Conservation (phyloP, 2,888 invertebrate genomes). For the Sarcophaga variegata region DNA sequence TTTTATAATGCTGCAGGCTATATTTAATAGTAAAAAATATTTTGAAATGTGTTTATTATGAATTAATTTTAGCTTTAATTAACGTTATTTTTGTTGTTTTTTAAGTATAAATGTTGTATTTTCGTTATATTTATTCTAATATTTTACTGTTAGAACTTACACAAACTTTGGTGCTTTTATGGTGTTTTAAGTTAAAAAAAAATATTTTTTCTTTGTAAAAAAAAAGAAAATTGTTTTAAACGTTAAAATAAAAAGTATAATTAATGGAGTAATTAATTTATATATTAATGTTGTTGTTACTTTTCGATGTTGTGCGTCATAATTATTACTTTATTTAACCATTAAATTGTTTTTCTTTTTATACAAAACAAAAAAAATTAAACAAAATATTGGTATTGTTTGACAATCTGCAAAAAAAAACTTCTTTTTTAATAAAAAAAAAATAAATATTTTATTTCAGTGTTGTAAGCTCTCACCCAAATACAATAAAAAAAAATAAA, state of each 20-base stretch:
- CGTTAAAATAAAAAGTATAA: slow-evolving; percentile 35
- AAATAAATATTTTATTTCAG: slow-evolving; percentile 49
- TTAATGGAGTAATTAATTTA: slow-evolving; percentile 61
- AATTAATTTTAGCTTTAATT: background rate
- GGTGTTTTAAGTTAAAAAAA: background rate
- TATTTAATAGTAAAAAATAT: slow-evolving; percentile 14
- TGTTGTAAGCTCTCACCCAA: background rate
- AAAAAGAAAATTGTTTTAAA: slow-evolving; percentile 9
- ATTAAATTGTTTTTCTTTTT: slow-evolving; percentile 5
- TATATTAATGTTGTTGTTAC: slow-evolving; percentile 78
- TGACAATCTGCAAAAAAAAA: background rate
- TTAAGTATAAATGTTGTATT: slow-evolving; percentile 30
- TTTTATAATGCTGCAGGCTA: background rate
- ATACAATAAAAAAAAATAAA: slow-evolving; percentile 47
- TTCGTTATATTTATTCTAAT: slow-evolving; percentile 40
- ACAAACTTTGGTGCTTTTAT: slow-evolving; percentile 41
- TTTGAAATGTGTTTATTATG: slow-evolving; percentile 55
- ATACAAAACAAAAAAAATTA: slow-evolving; percentile 23
- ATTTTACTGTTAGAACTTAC: slow-evolving; percentile 33
- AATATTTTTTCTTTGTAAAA: background rate
- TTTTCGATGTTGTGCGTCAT: slow-evolving; percentile 77
- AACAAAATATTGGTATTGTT: slow-evolving; percentile 45
- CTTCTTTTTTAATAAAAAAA: slow-evolving; percentile 5
- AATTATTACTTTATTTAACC: slow-evolving; percentile 47
- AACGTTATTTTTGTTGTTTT: slow-evolving; percentile 10